Percentiles rank a stretch among this genome's conserved stretches.
Conservation (phyloP, 2,113 vertebrate species). For the Petroica traversi region DNA sequence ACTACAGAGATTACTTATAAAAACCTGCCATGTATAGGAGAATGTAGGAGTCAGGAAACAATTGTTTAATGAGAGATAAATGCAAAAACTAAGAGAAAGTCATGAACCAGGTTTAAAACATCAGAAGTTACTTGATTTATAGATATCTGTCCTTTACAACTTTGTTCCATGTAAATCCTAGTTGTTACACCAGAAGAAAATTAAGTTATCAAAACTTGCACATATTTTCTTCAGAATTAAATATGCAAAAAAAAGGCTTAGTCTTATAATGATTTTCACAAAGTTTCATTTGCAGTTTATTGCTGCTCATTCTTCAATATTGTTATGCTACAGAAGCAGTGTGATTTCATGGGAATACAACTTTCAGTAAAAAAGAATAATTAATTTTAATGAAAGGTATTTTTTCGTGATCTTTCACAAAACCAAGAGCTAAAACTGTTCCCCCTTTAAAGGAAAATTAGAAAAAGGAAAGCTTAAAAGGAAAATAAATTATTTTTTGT, state of each 20-base stretch:
- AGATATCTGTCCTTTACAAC: neutral
- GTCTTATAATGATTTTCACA: neutral
- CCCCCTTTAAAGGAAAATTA: neutral
- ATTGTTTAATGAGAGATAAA: neutral
- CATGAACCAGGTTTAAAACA: neutral
- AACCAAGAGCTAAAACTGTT: neutral
- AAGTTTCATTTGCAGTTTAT: neutral
- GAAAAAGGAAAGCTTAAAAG: neutral
- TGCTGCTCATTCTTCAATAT: neutral
- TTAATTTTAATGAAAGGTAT: neutral
- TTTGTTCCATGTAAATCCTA: neutral
- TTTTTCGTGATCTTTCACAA: neutral
- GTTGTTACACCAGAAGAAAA: neutral
- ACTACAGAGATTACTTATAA: neutral
- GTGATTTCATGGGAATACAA: neutral
- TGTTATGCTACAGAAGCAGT: neutral
- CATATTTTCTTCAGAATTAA: neutral
- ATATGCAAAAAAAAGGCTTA: neutral
- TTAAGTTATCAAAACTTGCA: neutral
- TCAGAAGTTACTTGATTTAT: neutral
- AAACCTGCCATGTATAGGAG: neutral
- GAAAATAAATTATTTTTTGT: neutral
- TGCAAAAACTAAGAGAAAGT: neutral
- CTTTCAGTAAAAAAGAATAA: neutral
- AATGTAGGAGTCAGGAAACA: neutral